Conservation (phyloP, 2,888 invertebrate genomes). For the Polymixis flavicincta region DNA sequence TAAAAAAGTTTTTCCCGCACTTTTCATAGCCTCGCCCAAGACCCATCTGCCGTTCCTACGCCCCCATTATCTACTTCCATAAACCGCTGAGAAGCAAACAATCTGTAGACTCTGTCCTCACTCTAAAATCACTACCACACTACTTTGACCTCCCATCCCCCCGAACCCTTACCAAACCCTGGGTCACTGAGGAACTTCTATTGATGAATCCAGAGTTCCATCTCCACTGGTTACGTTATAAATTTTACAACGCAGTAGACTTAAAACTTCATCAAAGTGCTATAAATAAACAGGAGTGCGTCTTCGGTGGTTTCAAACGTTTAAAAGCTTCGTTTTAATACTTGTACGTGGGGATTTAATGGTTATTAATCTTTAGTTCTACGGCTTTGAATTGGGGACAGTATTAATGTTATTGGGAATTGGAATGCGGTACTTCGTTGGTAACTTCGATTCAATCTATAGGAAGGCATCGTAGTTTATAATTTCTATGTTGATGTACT, state of each 20-base stretch:
- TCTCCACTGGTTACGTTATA: conserved; percentile 70
- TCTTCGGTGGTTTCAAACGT: conserved; percentile 66
- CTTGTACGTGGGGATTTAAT: conserved; percentile 65
- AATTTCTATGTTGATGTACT: no score
- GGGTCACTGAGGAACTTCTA: conserved; percentile 16
- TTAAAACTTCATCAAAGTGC: conserved; percentile 84
- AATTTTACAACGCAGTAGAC: conserved; percentile 80
- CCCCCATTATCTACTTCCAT: conserved; percentile 84
- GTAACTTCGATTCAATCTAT: background rate
- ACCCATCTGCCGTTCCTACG: conserved; percentile 84
- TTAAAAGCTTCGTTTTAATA: conserved; percentile 65
- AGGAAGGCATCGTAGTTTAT: background rate
- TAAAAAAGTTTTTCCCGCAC: conserved; percentile 48
- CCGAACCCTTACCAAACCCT: conserved; percentile 13
- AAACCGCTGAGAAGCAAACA: conserved; percentile 86
- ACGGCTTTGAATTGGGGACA: conserved; percentile 18
- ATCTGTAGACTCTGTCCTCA: conserved; percentile 81
- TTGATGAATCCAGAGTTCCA: conserved; percentile 60
- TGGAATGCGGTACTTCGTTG: background rate
- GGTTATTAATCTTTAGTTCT: conserved; percentile 45
- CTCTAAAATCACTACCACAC: conserved; percentile 76
- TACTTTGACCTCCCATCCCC: conserved; percentile 66
- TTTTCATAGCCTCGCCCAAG: conserved; percentile 73
- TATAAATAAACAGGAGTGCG: conserved; percentile 79
- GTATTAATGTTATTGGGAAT: conserved; percentile 23